phyloP scores from a whole-genome alignment of 2,888 invertebrate species.

The Polydrusus pterygomalis region DNA sequence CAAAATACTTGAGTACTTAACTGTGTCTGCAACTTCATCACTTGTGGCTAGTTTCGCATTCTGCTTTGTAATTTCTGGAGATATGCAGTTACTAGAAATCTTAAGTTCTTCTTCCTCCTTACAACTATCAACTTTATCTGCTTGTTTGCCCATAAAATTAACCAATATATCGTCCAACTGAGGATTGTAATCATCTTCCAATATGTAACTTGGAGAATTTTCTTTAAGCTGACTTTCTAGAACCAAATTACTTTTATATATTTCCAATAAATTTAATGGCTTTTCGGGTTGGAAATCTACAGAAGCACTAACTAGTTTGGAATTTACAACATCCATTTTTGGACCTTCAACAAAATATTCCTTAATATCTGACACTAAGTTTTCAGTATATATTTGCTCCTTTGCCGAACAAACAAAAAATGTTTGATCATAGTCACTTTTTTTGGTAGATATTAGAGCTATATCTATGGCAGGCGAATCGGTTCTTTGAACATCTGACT shows the following conservation, averaged over 20 bases:
- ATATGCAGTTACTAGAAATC: background rate
- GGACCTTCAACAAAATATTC: conserved; percentile 42
- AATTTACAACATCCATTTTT: conserved; percentile 22
- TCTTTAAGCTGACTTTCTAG: conserved; percentile 7
- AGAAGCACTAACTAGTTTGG: background rate
- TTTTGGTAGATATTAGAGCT: background rate
- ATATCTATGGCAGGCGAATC: conserved; percentile 1
- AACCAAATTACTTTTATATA: conserved; percentile 1
- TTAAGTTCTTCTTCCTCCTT: too few species aligned
- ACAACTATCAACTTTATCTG: background rate
- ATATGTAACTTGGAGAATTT: background rate
- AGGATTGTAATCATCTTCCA: conserved; percentile 18
- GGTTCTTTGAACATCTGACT: background rate
- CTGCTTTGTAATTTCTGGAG: background rate
- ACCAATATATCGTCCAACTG: background rate
- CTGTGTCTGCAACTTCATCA: background rate
- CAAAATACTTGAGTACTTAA: background rate
- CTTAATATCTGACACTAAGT: conserved; percentile 43
- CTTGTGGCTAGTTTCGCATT: background rate
- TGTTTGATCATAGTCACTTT: background rate
- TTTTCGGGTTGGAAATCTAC: background rate
- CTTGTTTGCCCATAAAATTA: conserved; percentile 9
- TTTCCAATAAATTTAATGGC: background rate
- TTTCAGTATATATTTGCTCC: conserved; percentile 32
- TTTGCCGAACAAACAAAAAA: background rate